phyloP scores from a whole-genome alignment of 2,797 vertebrate genomes.

The Tarsius wallacei region DNA sequence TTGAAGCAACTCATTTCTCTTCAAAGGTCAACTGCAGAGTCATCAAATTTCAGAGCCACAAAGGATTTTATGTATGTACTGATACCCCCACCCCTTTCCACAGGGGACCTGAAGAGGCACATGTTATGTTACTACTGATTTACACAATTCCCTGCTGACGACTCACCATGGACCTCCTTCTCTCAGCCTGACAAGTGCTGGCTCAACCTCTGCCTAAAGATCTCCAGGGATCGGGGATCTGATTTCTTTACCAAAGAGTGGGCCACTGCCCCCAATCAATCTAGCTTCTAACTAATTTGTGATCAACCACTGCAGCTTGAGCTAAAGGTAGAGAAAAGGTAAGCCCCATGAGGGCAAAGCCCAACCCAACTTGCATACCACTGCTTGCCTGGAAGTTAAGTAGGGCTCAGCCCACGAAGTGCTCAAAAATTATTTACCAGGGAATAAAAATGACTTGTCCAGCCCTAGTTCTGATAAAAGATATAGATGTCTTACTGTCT shows the following conservation, averaged over 20 bases:
- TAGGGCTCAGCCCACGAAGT: background rate
- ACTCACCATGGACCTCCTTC: background rate
- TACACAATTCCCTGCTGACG: background rate
- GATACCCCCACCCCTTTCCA: background rate
- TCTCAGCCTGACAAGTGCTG: background rate
- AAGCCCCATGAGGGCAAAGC: background rate
- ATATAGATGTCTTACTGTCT: background rate
- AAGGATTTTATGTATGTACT: background rate
- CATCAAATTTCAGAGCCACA: background rate
- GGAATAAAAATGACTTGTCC: background rate
- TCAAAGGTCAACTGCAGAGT: background rate
- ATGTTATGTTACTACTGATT: background rate
- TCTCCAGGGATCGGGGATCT: background rate
- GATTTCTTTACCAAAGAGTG: background rate
- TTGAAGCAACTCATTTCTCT: background rate
- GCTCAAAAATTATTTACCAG: background rate
- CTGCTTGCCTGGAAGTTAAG: background rate
- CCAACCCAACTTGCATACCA: background rate
- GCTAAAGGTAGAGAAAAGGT: background rate
- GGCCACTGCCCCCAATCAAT: too few relatives aligned
- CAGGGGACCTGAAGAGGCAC: background rate
- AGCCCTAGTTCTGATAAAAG: background rate
- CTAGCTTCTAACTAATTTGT: background rate
- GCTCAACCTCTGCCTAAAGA: background rate
- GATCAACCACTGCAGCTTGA: background rate